phyloP scores from a whole-genome alignment of 2,113 vertebrate genomes.

The Halichoeres trimaculatus region DNA sequence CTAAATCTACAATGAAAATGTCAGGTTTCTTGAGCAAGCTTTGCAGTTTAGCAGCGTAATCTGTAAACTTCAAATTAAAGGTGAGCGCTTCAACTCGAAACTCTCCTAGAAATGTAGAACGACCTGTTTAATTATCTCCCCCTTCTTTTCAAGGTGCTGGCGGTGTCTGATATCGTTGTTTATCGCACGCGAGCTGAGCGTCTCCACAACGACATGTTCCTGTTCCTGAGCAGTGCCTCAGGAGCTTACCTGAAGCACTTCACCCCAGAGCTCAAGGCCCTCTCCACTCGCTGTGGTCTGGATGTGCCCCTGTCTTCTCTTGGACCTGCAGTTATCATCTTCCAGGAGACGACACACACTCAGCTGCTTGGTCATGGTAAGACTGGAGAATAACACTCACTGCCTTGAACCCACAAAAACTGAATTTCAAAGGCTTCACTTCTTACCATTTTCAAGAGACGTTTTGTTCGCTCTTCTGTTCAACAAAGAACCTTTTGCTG shows the following conservation, averaged over 20 bases:
- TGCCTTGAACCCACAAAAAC: background rate
- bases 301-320: constrained; percentile 86
- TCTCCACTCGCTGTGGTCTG: constrained; percentile 84
- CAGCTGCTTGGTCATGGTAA: constrained; percentile 84
- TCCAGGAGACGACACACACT: constrained; percentile 87
- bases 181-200: constrained; percentile 88
- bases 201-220: constrained; percentile 88
- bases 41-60: too few species aligned
- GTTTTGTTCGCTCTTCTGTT: background rate
- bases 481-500: background rate
- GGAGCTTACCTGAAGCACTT: constrained; percentile 87
- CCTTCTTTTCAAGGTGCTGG: constrained; percentile 77
- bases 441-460: background rate
- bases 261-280: constrained; percentile 82
- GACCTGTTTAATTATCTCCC: background rate
- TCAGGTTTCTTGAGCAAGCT: too few species aligned
- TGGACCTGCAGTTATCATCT: constrained; percentile 84
- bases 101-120: too few species aligned
- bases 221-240: constrained; percentile 86
- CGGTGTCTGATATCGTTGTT: constrained; percentile 85
- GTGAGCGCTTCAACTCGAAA: too few species aligned
- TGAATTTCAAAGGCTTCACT: too few species aligned
- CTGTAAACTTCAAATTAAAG: too few species aligned
- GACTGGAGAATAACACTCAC: background rate
- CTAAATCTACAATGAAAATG: too few species aligned